A percentile compares a stretch with the other conserved stretches of the same genome.
phyloP scores from a whole-genome alignment of 2,888 invertebrate species.

The Parapristionchus giblindavisi region DNA sequence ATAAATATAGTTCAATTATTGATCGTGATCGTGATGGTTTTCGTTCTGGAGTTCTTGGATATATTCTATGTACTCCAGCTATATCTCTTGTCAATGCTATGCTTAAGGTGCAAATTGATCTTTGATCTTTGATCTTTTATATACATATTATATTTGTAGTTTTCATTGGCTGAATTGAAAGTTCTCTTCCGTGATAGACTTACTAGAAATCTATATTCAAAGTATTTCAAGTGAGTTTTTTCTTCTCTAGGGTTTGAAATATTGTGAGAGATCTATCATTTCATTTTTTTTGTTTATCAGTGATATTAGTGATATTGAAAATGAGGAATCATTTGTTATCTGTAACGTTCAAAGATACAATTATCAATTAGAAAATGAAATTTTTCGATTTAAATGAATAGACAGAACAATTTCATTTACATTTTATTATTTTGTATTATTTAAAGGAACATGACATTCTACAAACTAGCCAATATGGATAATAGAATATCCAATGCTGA shows the following conservation, averaged over 20 bases:
- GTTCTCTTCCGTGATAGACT: slow-evolving; percentile 88
- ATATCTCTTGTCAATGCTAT: slow-evolving; percentile 92
- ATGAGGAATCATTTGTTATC: no score
- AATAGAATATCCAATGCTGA: slow-evolving; percentile 94
- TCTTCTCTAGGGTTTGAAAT: background rate
- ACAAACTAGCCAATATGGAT: slow-evolving; percentile 89
- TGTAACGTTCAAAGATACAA: no score
- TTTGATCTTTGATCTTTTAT: slow-evolving; percentile 7
- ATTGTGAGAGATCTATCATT: no score
- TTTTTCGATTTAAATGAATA: no score
- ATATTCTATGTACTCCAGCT: slow-evolving; percentile 87
- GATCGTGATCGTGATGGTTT: slow-evolving; percentile 84
- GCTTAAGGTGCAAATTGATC: slow-evolving; percentile 77
- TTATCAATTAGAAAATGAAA: no score
- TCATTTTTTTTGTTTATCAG: no score
- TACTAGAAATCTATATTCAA: slow-evolving; percentile 85
- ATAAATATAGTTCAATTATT: slow-evolving; percentile 83
- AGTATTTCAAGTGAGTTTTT: slow-evolving; percentile 86
- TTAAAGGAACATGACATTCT: slow-evolving; percentile 77
- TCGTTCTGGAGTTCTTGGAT: slow-evolving; percentile 79
- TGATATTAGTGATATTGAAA: background rate
- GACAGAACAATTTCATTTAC: no score
- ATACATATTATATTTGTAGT: slow-evolving; percentile 71
- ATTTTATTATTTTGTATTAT: background rate
- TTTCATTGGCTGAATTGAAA: slow-evolving; percentile 91